Percentiles rank a stretch among this genome's conserved stretches.
phyloP scores from a whole-genome alignment of 2,797 vertebrate species.

The Tachyglossus aculeatus region DNA sequence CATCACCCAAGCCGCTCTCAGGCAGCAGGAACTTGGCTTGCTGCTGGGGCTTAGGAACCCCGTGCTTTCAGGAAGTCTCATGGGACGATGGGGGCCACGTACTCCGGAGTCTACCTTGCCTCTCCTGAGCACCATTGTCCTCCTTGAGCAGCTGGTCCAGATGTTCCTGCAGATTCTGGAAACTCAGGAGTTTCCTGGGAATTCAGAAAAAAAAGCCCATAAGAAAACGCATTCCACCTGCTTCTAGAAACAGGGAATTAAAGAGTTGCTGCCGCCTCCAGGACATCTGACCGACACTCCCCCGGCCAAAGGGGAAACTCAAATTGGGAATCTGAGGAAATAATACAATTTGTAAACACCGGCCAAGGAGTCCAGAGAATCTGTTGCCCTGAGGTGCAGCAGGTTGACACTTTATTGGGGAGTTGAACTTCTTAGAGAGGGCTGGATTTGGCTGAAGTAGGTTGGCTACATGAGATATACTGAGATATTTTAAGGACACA shows the following conservation, averaged over 20 bases:
- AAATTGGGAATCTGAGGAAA: not conserved
- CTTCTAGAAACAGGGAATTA: not conserved
- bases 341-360: not conserved
- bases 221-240: not conserved
- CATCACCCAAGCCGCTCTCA: not conserved
- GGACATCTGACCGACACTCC: not conserved
- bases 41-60: too few relatives aligned
- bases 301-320: not conserved
- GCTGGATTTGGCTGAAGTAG: too few relatives aligned
- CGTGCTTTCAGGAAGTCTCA: not conserved
- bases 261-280: not conserved
- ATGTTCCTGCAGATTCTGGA: conserved; percentile 89
- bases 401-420: too few relatives aligned
- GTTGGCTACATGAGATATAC: too few relatives aligned
- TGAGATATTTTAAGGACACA: too few relatives aligned
- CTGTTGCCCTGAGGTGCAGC: not conserved
- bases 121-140: conserved; percentile 76
- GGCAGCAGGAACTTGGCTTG: not conserved
- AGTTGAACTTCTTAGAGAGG: too few relatives aligned
- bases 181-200: conserved; percentile 87
- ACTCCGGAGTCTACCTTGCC: conserved; percentile 70
- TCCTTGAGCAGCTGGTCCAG: conserved; percentile 86
- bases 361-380: not conserved
- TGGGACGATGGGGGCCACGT: not conserved
- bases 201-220: not conserved